phyloP scores from a whole-genome alignment of 2,888 invertebrate species.

The Amiota mariae region DNA sequence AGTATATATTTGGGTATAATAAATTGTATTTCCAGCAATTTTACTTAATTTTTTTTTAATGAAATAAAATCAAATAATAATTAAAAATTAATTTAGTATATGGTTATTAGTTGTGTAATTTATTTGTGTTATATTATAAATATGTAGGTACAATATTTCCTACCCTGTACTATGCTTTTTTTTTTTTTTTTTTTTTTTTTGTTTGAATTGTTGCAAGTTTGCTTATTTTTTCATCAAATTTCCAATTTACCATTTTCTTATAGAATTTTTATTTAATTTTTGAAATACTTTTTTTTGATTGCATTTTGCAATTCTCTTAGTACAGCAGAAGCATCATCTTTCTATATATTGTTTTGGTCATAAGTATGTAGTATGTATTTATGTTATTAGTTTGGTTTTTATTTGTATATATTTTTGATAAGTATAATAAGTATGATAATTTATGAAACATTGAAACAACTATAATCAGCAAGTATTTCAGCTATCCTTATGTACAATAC shows the following conservation, averaged over 20 bases:
- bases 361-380: neutral
- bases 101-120: neutral
- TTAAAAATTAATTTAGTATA: neutral
- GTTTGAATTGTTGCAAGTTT: constrained; percentile 22
- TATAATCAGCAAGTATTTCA: constrained; percentile 69
- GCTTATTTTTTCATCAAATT: constrained; percentile 11
- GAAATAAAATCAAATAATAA: constrained; percentile 49
- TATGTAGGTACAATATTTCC: constrained; percentile 5
- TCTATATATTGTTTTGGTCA: neutral
- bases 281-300: constrained; percentile 54
- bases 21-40: constrained; percentile 49
- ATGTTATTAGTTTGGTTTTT: too few relatives aligned
- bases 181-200: neutral
- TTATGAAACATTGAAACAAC: constrained; percentile 38
- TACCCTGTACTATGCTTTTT: constrained; percentile 61
- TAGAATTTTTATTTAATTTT: constrained; percentile 20
- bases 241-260: neutral
- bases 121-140: constrained; percentile 3
- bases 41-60: neutral
- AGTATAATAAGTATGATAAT: neutral
- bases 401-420: neutral
- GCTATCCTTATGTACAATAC: constrained; percentile 62
- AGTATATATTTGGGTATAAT: constrained; percentile 9
- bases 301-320: constrained; percentile 67
- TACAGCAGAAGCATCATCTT: neutral